Evolutionary conservation across 2,888 invertebrate species (phyloP).

Genomic region (Drosophila kuntzei): DNA sequence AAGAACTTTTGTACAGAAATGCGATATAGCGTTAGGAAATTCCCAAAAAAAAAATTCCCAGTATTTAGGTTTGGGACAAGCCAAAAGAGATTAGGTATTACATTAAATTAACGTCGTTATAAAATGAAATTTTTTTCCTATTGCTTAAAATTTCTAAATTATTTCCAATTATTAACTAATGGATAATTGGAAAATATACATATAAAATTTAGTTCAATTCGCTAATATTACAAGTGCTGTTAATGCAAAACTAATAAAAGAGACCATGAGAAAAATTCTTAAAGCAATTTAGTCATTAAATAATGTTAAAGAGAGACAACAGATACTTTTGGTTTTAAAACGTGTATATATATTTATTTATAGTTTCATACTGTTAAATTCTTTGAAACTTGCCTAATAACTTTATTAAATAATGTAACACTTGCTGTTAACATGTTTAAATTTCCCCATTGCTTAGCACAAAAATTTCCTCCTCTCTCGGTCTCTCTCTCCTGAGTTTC

Average conservation of each 20-base stretch:
- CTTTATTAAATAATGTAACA: background rate
- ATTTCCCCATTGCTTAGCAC: background rate
- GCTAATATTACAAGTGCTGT: too few species aligned
- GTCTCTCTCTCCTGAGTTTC: background rate
- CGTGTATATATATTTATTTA: too few species aligned
- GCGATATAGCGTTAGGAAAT: background rate
- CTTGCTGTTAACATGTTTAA: background rate
- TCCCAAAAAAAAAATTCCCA: conserved; percentile 29
- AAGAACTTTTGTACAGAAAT: background rate
- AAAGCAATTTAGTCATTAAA: background rate
- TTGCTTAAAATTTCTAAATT: background rate
- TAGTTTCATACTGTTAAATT: background rate
- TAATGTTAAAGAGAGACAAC: background rate
- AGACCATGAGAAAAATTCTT: too few species aligned
- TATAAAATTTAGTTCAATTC: background rate
- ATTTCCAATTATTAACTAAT: background rate
- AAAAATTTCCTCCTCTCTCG: background rate
- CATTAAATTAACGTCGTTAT: background rate
- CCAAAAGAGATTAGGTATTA: background rate
- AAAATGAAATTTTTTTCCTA: background rate
- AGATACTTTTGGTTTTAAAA: too few species aligned
- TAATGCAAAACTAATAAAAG: background rate
- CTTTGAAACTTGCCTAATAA: background rate
- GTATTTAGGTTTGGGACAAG: conserved; percentile 51
- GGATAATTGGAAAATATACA: background rate